Base-by-base conservation (phyloP, 1,140 invertebrate species). In the Ericerus pela region DNA sequence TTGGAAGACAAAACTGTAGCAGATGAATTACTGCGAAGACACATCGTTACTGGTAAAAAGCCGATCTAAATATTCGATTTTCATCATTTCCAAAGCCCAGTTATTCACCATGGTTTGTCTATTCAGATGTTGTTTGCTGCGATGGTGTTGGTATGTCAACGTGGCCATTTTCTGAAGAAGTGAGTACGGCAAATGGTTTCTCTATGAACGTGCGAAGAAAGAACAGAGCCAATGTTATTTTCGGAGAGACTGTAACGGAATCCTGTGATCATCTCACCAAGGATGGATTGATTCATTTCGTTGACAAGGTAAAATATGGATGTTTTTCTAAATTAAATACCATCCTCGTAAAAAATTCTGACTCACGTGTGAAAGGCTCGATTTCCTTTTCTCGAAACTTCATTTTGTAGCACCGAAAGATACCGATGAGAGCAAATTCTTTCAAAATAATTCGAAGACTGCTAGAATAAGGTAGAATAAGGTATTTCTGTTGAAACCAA, bases 231-330 rank as follows among this genome's bases (percentile, higher is more conserved):
- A 72, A 72, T 59, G 24, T 78, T 2, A 54, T 65, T 10, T 52
- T 61, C 18, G 70, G 75, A 14, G 65, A 74, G 38, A 70, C 65
- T 24, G 67, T 72, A 55, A 64, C 75, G 51, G 63, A 72, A 16
- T 62, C 61, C 2, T 65, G 65, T 29, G 75, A 79, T 60, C 65
- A 73, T 47, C 67, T 78, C 59, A 74, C 68, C 1, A 75, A 71
- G 3, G 79, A 79, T 66, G 77, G 77, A 12, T 72, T 79, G 16
- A 55, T 79, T 31, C 73, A 78, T 63, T 62, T 73, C 11, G 70
- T 78, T 38, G 74, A 77, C 60, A 67, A 67, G 10, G 72, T 78
- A 54, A 22, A 18, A 22, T 22, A 16, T 51, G 14, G n/a, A 26
- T 12, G 18, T 43, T 43, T 43, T n/a, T 10, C 18, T 10, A 16